A percentile compares a stretch with the other conserved stretches of the same genome.
phyloP scores from a whole-genome alignment of 2,113 vertebrate species.

The Lontra canadensis region DNA sequence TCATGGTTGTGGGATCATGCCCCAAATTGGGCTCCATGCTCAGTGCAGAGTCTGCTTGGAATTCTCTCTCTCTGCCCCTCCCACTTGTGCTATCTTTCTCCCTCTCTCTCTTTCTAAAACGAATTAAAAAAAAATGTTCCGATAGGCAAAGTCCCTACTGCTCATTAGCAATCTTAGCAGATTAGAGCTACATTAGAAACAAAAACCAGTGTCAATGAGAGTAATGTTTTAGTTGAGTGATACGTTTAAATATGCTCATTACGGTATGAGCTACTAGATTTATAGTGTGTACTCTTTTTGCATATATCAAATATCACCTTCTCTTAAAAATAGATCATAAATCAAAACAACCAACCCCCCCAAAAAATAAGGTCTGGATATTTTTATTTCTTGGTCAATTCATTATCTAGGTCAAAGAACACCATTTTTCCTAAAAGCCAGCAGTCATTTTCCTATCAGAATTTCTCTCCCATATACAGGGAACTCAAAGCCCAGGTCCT shows the following conservation, averaged over 20 bases:
- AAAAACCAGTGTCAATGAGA: background rate
- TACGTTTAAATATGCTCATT: background rate
- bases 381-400: background rate
- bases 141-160: background rate
- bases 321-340: slow-evolving; percentile 29
- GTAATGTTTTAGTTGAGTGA: background rate
- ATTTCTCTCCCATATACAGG: background rate
- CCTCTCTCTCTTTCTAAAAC: background rate
- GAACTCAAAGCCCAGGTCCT: background rate
- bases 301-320: background rate
- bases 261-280: background rate
- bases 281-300: background rate
- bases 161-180: slow-evolving; percentile 2
- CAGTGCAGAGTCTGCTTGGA: background rate
- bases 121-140: background rate
- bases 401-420: background rate
- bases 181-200: background rate
- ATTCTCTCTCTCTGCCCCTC: background rate
- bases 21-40: background rate
- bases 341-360: background rate
- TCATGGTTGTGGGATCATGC: background rate
- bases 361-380: background rate
- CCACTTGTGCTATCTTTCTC: background rate
- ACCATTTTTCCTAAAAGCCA: slow-evolving; percentile 5
- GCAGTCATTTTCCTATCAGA: background rate